phyloP scores from a whole-genome alignment of 2,113 vertebrate genomes.

The Gallinago undulata region DNA sequence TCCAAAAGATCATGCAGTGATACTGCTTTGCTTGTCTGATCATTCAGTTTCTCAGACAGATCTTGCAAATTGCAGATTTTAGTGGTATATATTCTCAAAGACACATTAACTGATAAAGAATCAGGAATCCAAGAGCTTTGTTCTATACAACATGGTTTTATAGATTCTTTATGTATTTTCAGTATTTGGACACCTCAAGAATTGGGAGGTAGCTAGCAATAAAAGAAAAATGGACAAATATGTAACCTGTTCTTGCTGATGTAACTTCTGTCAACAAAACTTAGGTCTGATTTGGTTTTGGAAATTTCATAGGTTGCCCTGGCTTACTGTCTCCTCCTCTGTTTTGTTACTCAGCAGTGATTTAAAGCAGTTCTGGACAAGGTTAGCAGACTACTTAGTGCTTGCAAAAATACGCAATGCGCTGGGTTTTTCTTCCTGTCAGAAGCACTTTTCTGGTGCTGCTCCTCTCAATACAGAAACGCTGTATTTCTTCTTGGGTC shows the following conservation, averaged over 20 bases:
- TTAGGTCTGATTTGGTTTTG: background rate
- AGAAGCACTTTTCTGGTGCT: constrained; percentile 84
- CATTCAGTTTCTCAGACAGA: background rate
- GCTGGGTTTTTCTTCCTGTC: constrained; percentile 81
- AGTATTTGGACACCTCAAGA: background rate
- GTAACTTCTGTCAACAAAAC: background rate
- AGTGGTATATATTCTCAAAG: background rate
- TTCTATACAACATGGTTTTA: background rate
- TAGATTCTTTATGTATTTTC: background rate
- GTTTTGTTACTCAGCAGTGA: constrained; percentile 60
- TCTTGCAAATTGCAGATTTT: background rate
- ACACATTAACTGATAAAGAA: background rate
- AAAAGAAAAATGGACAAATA: background rate
- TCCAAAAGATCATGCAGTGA: background rate
- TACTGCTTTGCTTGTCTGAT: background rate
- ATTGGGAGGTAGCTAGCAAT: background rate
- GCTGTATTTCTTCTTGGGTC: constrained; percentile 82
- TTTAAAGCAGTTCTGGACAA: constrained; percentile 78
- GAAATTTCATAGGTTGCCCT: background rate
- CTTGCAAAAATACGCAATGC: constrained; percentile 81
- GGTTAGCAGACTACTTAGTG: constrained; percentile 82
- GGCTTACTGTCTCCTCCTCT: background rate
- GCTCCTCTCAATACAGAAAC: constrained; percentile 84
- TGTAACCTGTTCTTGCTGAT: background rate
- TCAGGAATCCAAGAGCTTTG: background rate